Evolutionary conservation across 2,797 vertebrate species (phyloP).

Genomic region (Furcifer pardalis): DNA sequence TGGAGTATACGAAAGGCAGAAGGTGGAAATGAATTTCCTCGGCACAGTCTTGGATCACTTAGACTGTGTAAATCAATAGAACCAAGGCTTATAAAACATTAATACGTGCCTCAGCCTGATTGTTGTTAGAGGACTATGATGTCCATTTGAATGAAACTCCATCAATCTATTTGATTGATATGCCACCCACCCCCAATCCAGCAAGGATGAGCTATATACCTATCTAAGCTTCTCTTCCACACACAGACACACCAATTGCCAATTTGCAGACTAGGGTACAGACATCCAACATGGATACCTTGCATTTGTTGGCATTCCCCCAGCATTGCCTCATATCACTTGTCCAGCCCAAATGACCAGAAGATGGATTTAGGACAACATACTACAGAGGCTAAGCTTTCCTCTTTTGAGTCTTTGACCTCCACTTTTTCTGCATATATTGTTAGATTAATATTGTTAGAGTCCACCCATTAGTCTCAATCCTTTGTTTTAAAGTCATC

Average conservation of each 20-base stretch:
- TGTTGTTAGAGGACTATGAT: neutral
- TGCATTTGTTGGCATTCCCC: no score
- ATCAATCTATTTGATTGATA: neutral
- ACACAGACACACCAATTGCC: neutral
- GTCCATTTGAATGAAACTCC: neutral
- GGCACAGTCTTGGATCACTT: neutral
- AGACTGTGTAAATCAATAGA: neutral
- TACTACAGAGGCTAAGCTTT: no score
- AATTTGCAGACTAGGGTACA: neutral
- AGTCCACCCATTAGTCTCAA: no score
- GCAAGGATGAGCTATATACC: neutral
- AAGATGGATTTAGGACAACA: no score
- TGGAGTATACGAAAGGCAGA: rapidly evolving
- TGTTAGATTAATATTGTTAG: no score
- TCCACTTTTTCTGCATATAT: no score
- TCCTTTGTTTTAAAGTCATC: no score
- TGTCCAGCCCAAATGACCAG: no score
- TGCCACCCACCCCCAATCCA: neutral
- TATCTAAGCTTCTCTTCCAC: neutral
- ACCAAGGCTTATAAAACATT: neutral
- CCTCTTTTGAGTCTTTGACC: no score
- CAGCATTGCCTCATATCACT: no score
- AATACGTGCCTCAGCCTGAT: neutral
- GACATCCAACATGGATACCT: no score
- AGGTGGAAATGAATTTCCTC: neutral